Conservation (phyloP, 2,888 invertebrate genomes). For the Altica lythri region DNA sequence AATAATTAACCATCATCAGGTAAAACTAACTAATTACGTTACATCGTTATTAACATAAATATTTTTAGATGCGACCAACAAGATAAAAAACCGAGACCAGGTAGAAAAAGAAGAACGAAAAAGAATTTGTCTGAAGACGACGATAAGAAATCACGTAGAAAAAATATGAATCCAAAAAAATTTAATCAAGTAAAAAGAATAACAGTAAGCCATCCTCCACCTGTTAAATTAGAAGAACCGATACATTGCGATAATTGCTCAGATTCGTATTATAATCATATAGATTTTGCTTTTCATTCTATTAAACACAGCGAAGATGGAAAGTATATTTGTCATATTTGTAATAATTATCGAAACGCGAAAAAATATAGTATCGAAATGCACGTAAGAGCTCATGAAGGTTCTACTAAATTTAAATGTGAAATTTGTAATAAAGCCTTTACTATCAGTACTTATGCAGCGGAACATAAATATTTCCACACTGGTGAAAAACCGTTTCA, state of each 20-base stretch:
- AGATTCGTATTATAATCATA: constrained; percentile 55
- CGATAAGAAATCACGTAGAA: constrained; percentile 25
- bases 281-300: constrained; percentile 45
- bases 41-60: constrained; percentile 15
- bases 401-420: constrained; percentile 49
- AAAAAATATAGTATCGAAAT: constrained; percentile 47
- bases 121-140: constrained; percentile 14
- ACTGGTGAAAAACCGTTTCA: constrained; percentile 57
- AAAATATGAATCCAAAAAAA: constrained; percentile 29
- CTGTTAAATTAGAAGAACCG: constrained; percentile 45
- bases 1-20: neutral
- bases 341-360: constrained; percentile 43
- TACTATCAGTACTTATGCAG: constrained; percentile 41
- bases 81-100: constrained; percentile 3
- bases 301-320: constrained; percentile 43
- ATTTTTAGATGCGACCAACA: constrained; percentile 23
- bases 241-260: constrained; percentile 50
- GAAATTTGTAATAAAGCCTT: constrained; percentile 52
- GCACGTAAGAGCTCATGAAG: constrained; percentile 56
- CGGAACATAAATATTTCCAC: constrained; percentile 47
- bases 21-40: neutral
- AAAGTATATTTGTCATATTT: constrained; percentile 47
- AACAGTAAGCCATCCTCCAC: constrained; percentile 28
- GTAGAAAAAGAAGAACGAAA: constrained; percentile 12
- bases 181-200: constrained; percentile 12